These are phyloP conservation scores for Drosophila tripunctata DNA, from an alignment of 2,888 invertebrate species.

Conservation along the genomic window DNA sequence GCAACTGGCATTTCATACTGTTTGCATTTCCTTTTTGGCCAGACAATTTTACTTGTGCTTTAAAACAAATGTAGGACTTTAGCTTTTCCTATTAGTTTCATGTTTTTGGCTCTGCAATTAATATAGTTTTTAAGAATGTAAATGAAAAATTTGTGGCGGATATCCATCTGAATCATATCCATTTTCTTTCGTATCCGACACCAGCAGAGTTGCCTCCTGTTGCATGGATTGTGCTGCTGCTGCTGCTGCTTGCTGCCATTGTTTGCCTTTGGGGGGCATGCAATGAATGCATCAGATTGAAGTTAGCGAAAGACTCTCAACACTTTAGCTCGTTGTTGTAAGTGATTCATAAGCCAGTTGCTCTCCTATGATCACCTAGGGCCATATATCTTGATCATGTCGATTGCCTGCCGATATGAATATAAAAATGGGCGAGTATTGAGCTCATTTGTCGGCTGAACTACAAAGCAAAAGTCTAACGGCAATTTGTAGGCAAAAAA, in stretches of 20 bases:
- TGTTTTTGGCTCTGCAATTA: too few species aligned
- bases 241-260: slow-evolving; percentile 16
- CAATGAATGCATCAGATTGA: slow-evolving; percentile 28
- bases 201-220: slow-evolving; percentile 42
- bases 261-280: slow-evolving; percentile 41
- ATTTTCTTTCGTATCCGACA: too few species aligned
- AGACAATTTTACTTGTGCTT: neutral
- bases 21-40: slow-evolving; percentile 11
- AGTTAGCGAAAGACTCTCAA: slow-evolving; percentile 33
- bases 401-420: slow-evolving; percentile 70
- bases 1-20: slow-evolving; percentile 45
- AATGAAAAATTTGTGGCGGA: too few species aligned
- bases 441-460: slow-evolving; percentile 69
- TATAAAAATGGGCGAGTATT: slow-evolving; percentile 62
- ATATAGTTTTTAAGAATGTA: too few species aligned
- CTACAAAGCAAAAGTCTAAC: slow-evolving; percentile 74
- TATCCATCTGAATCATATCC: too few species aligned
- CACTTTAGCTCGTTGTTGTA: slow-evolving; percentile 29
- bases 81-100: too few species aligned
- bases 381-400: slow-evolving; percentile 56
- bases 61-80: too few species aligned
- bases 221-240: slow-evolving; percentile 49
- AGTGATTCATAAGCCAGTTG: slow-evolving; percentile 68
- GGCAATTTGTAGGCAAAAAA: slow-evolving; percentile 48
- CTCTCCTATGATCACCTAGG: slow-evolving; percentile 42